Base-by-base conservation (phyloP, 2,113 vertebrate genomes). In the Uria aalge region DNA sequence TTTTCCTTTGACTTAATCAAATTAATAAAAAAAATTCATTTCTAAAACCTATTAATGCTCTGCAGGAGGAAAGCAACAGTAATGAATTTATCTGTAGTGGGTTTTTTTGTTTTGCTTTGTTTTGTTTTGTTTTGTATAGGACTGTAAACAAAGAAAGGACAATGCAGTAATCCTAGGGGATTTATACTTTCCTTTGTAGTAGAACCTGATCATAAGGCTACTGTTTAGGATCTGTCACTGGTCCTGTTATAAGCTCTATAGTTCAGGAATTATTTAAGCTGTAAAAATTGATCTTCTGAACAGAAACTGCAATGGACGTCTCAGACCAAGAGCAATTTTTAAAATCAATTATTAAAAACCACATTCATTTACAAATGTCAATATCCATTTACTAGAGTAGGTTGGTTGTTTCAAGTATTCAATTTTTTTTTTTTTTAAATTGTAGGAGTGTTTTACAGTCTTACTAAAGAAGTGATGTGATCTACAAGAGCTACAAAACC, bases 21-120 rank as follows among this genome's bases (percentile, higher is more conserved):
- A 98, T 97, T 98, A 98, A 98, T 98, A 96, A 97, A 98, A 98
- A 13, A 94, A 96, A 96, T 98, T 96, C 11, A 94, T 97, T 98
- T 97, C 90, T 85, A 94, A 97, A 97, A 92, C 55, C 53, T 97
- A 97, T 95, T 98, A 96, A 95, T 96, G 50, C 86, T 97, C 74
- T 92, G 55, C 92, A 96, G 92, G 68, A 97, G 80, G 63, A 88
- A 57, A 96, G 38, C 18, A 96, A 91, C 69, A 73, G 50, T 53
- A 90, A 83, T 88, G 56, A 85, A 96, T 97, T 97, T 97, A 60
- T 90, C 48, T 97, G 87, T 50, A 41, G 23, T 57, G 29, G 3
- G 1, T 0, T 38, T 91, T n/a, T 40, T 11, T 40, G 40, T 40
- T 40, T 90, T 92, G 47, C 6, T 43, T 43, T 45, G 45, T 90